phyloP scores from a whole-genome alignment of 2,888 invertebrate genomes.

The Spisula solida region DNA sequence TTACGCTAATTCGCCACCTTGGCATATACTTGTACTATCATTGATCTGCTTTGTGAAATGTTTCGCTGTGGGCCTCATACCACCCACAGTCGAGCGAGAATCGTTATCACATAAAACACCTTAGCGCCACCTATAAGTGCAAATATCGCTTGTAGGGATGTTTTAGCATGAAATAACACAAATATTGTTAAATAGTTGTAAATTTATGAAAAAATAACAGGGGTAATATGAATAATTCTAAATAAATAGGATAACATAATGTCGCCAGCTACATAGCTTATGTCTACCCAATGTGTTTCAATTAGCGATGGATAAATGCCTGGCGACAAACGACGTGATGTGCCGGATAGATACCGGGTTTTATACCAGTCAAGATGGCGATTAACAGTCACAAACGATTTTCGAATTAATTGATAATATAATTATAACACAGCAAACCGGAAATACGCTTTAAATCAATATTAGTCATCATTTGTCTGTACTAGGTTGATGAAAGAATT shows the following conservation, averaged over 20 bases:
- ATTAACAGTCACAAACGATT: conserved; percentile 31
- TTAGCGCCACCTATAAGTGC: conserved; percentile 60
- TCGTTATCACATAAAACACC: conserved; percentile 65
- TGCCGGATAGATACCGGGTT: conserved; percentile 18
- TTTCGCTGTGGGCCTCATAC: conserved; percentile 48
- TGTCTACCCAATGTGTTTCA: conserved; percentile 44
- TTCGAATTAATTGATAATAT: conserved; percentile 41
- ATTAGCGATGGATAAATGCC: conserved; percentile 44
- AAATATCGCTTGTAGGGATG: conserved; percentile 56
- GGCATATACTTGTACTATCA: conserved; percentile 35
- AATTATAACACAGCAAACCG: conserved; percentile 24
- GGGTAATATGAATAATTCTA: conserved; percentile 38
- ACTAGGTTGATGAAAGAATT: background rate
- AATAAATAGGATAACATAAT: conserved; percentile 30
- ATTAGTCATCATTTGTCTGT: background rate
- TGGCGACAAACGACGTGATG: conserved; percentile 33
- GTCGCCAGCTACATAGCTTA: conserved; percentile 30
- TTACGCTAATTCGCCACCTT: conserved; percentile 39
- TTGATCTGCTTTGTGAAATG: conserved; percentile 32
- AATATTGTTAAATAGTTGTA: conserved; percentile 40
- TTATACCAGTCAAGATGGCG: conserved; percentile 25
- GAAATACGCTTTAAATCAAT: background rate
- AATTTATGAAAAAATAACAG: conserved; percentile 42
- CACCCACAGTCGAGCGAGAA: conserved; percentile 62
- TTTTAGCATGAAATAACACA: conserved; percentile 33